These are phyloP conservation scores for Ictalurus furcatus DNA, from an alignment of 2,113 vertebrate genomes.

Conservation along the genomic window DNA sequence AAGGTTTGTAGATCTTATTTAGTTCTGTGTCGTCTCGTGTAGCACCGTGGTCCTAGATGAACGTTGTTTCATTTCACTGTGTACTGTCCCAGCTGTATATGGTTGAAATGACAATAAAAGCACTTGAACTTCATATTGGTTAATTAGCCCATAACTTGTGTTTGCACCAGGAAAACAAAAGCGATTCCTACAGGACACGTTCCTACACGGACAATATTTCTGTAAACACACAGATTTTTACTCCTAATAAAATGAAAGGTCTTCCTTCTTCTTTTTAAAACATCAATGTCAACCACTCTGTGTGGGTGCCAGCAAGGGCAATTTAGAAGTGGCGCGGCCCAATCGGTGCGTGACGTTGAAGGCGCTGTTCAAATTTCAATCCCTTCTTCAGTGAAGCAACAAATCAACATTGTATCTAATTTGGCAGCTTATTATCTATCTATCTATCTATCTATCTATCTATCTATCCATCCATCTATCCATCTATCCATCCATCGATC, in stretches of 20 bases:
- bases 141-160: not conserved
- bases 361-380: conserved; percentile 43
- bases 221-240: conserved; percentile 35
- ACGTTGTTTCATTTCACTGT: no score
- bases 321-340: conserved; percentile 19
- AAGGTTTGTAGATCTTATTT: no score
- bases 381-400: conserved; percentile 44
- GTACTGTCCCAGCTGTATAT: no score
- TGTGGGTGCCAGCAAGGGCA: conserved; percentile 11
- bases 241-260: not conserved
- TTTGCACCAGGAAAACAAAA: not conserved
- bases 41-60: no score
- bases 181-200: conserved; percentile 24
- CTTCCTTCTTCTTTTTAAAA: conserved; percentile 19
- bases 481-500: no score
- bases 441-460: no score
- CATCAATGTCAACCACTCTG: conserved; percentile 11
- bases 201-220: conserved; percentile 30
- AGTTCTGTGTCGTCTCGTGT: no score
- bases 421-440: conserved; percentile 34
- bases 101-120: not conserved
- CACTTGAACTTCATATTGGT: no score
- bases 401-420: conserved; percentile 51
- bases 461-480: no score
- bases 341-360: conserved; percentile 33